These are phyloP conservation scores for Hydrolagus affinis DNA, from an alignment of 2,113 vertebrate species.

Conservation along the genomic window DNA sequence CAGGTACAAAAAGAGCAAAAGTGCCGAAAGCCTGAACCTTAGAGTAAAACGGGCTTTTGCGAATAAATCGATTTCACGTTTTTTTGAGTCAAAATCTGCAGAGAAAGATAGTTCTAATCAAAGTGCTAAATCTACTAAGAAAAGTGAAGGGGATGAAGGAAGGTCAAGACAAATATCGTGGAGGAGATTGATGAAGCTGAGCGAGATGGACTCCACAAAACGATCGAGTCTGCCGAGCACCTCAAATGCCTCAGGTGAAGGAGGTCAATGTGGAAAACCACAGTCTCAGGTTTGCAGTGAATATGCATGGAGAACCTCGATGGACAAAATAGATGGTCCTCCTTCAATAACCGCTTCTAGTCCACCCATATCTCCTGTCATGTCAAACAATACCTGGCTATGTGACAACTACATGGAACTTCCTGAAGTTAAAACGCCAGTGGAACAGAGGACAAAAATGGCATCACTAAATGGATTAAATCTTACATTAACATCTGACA, in stretches of 20 bases:
- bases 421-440: not conserved
- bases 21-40: constrained; percentile 59
- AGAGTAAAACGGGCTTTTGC: constrained; percentile 63
- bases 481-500: not conserved
- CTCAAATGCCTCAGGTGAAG: not conserved
- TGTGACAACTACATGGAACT: not conserved
- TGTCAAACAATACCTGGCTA: not conserved
- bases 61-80: constrained; percentile 68
- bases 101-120: constrained; percentile 59
- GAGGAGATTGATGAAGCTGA: constrained; percentile 56
- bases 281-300: constrained; percentile 33
- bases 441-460: constrained; percentile 9
- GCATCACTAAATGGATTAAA: constrained; percentile 8
- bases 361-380: not conserved
- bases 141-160: constrained; percentile 49
- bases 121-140: constrained; percentile 35
- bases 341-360: constrained; percentile 34
- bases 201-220: constrained; percentile 51
- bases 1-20: constrained; percentile 55
- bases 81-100: constrained; percentile 63
- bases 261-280: not conserved
- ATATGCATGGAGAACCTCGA: not conserved
- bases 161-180: constrained; percentile 52
- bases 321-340: constrained; percentile 36
- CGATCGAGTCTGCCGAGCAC: constrained; percentile 33